A percentile compares a stretch with the other conserved stretches of the same genome.
These are phyloP conservation scores for Aspidoscelis tigris DNA, from an alignment of 2,113 vertebrate genomes.

Conservation along the genomic window DNA sequence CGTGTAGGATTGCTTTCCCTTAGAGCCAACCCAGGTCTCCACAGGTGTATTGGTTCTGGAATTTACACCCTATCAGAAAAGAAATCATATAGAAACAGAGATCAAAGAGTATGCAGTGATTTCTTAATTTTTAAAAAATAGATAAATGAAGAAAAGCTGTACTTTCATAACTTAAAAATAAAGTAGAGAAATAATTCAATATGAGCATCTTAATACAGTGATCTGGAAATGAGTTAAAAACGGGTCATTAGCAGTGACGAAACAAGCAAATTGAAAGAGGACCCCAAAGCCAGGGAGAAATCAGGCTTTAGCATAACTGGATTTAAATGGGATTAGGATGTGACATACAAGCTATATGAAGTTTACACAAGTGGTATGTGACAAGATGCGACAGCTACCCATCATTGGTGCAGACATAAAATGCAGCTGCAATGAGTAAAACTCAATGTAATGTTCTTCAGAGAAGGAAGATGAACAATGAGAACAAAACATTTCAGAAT, in stretches of 20 bases:
- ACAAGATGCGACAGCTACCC: too few relatives aligned
- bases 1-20: constrained; percentile 89
- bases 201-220: background rate
- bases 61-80: constrained; percentile 80
- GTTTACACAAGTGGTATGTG: too few relatives aligned
- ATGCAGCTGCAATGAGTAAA: background rate
- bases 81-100: background rate
- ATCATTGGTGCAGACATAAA: background rate
- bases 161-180: background rate
- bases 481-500: background rate
- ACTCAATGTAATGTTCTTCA: background rate
- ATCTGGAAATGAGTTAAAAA: background rate
- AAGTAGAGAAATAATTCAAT: background rate
- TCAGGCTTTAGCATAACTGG: background rate
- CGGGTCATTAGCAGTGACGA: background rate
- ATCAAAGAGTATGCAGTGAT: background rate
- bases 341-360: too few relatives aligned
- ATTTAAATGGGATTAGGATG: too few relatives aligned
- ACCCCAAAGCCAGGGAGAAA: background rate
- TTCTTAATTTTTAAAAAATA: background rate
- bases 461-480: background rate
- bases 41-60: constrained; percentile 81
- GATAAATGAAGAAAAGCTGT: too few relatives aligned
- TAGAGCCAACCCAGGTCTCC: constrained; percentile 88
- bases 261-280: background rate